These are phyloP conservation scores for Mormyrops boulengeri DNA, from an alignment of 2,797 vertebrate genomes.

Conservation along the genomic window DNA sequence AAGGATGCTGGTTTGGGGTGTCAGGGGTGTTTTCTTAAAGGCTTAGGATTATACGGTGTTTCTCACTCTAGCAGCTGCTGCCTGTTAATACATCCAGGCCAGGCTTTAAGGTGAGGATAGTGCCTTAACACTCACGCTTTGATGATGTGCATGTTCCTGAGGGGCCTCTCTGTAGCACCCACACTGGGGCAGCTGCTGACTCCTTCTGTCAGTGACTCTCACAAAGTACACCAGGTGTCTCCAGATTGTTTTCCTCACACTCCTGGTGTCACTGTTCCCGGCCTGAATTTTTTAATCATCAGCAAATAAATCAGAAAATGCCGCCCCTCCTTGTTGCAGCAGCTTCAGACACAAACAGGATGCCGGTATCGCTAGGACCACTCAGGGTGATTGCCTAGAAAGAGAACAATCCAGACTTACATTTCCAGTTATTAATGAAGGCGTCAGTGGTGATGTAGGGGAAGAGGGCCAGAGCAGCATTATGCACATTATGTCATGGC, in stretches of 20 bases:
- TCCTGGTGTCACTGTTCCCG: constrained; percentile 53
- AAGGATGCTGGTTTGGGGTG: not conserved
- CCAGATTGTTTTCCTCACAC: constrained; percentile 45
- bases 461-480: not conserved
- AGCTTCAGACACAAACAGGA: constrained; percentile 50
- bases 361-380: constrained; percentile 49
- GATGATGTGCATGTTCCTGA: constrained; percentile 35
- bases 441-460: not conserved
- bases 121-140: constrained; percentile 35
- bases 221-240: constrained; percentile 64
- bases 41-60: not conserved
- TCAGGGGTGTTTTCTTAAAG: not conserved
- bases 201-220: constrained; percentile 62
- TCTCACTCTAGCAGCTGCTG: constrained; percentile 48
- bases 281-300: constrained; percentile 71
- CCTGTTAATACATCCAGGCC: constrained; percentile 38
- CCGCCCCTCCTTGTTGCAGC: constrained; percentile 45
- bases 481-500: not conserved
- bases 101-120: constrained; percentile 35
- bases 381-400: constrained; percentile 2
- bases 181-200: constrained; percentile 36
- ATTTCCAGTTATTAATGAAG: constrained; percentile 2
- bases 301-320: constrained; percentile 67
- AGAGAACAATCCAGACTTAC: not conserved
- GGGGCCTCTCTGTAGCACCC: not conserved